Conservation (phyloP, 37 sponge, comb jelly and placozoan genomes). For the Cliona cf. orientalis region DNA sequence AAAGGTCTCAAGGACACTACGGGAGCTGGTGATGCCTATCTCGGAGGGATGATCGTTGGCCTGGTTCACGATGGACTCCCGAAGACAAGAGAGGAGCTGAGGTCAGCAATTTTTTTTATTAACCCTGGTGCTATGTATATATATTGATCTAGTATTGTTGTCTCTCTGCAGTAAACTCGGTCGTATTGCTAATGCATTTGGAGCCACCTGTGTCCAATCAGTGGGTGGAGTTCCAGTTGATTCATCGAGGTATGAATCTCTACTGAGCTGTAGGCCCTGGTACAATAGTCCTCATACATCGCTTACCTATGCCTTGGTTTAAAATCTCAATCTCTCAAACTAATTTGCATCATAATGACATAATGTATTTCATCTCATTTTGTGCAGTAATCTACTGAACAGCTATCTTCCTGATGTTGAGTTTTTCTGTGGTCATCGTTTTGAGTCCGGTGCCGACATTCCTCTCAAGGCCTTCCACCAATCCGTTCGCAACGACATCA, state of each 20-base stretch:
- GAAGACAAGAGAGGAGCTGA: constrained; percentile 35
- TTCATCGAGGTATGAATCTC: constrained; percentile 67
- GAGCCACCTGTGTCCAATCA: constrained; percentile 79
- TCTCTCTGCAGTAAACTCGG: constrained; percentile 61
- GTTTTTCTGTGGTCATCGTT: not conserved
- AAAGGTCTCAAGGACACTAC: constrained; percentile 78
- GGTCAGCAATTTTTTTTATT: constrained; percentile 20
- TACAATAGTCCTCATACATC: no score
- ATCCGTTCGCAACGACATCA: constrained; percentile 37
- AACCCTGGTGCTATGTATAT: no score
- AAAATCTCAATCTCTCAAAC: no score
- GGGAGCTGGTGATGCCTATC: constrained; percentile 95
- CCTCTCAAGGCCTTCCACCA: not conserved
- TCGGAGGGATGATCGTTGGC: constrained; percentile 80
- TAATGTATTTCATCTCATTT: no score
- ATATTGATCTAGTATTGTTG: not conserved
- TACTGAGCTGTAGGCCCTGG: no score
- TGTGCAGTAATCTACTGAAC: constrained; percentile 17
- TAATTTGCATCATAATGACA: no score
- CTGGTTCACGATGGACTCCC: constrained; percentile 53
- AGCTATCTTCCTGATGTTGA: constrained; percentile 35
- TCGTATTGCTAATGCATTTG: constrained; percentile 77
- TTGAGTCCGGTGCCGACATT: not conserved
- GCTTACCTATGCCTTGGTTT: no score
- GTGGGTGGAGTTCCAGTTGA: constrained; percentile 83